Conservation (phyloP, 2,797 vertebrate genomes). For the Cynopterus sphinx region DNA sequence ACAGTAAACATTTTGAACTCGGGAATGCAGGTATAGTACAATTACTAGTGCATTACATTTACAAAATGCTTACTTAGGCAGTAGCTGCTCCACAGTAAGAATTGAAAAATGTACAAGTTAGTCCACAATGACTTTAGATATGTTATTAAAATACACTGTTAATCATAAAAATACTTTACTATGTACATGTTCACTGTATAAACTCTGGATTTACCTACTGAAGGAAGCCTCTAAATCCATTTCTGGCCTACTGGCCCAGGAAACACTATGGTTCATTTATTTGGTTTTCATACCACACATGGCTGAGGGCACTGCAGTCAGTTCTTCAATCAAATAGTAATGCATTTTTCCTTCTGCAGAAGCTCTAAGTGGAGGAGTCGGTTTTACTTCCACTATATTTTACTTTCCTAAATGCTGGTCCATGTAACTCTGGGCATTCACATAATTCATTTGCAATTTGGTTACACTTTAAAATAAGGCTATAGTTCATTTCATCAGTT, state of each 20-base stretch:
- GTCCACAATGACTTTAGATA: conserved; percentile 85
- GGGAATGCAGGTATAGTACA: conserved; percentile 84
- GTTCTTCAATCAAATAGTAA: conserved; percentile 45
- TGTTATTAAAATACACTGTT: conserved; percentile 96
- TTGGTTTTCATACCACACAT: conserved; percentile 87
- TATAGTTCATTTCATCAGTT: conserved; percentile 97
- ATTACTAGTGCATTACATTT: conserved; percentile 81
- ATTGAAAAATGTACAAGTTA: conserved; percentile 86
- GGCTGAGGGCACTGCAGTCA: conserved; percentile 63
- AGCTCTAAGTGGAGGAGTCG: conserved; percentile 67
- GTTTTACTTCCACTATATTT: conserved; percentile 87
- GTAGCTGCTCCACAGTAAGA: conserved; percentile 82
- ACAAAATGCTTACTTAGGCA: conserved; percentile 78
- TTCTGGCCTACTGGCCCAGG: conserved; percentile 78
- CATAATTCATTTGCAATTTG: conserved; percentile 91
- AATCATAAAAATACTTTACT: conserved; percentile 97
- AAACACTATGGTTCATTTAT: conserved; percentile 76
- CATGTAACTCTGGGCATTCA: conserved; percentile 94
- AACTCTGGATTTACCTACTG: conserved; percentile 83
- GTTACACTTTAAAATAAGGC: conserved; percentile 93
- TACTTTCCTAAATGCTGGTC: conserved; percentile 89
- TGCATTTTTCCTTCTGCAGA: conserved; percentile 50
- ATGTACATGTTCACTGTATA: conserved; percentile 92
- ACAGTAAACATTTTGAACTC: conserved; percentile 84
- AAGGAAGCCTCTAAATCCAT: conserved; percentile 80